phyloP scores from a whole-genome alignment of 23 tunicate genomes.

The Halocynthia aurantium region DNA sequence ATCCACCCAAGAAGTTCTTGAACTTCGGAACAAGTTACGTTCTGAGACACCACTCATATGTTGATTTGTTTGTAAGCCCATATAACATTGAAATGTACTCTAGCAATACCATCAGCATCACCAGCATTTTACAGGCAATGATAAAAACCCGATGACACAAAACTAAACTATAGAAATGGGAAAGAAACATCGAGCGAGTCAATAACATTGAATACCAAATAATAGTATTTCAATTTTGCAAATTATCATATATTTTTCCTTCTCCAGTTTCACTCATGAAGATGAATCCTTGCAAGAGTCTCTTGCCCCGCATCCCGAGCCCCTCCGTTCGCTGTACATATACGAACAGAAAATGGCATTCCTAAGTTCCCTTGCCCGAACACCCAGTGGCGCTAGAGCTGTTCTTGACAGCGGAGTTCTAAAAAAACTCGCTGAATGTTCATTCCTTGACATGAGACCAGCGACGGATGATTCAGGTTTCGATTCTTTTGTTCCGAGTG shows the following conservation, averaged over 20 bases:
- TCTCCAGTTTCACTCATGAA: conserved; percentile 47
- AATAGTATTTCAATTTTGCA: neutral
- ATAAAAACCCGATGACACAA: too few species aligned
- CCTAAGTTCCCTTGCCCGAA: conserved; percentile 56
- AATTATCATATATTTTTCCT: conserved; percentile 1
- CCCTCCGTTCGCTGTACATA: conserved; percentile 55
- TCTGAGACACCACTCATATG: too few species aligned
- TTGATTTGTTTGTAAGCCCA: too few species aligned
- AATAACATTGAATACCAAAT: too few species aligned
- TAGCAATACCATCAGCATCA: too few species aligned
- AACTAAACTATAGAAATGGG: too few species aligned
- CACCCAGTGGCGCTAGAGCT: conserved; percentile 85
- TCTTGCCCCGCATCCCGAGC: conserved; percentile 34
- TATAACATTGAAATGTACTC: too few species aligned
- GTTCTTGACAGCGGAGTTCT: conserved; percentile 66
- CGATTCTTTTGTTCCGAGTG: conserved; percentile 18
- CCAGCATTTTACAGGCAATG: too few species aligned
- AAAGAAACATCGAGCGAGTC: too few species aligned
- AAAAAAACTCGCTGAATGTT: conserved; percentile 47
- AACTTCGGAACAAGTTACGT: too few species aligned
- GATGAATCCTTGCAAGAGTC: conserved; percentile 55
- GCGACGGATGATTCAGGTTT: conserved; percentile 17
- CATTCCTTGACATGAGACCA: conserved; percentile 67
- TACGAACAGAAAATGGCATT: conserved; percentile 97
- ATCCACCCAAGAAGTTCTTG: too few species aligned